phyloP scores from a whole-genome alignment of 2,888 invertebrate genomes.

The Caenorhabditis sulstoni region DNA sequence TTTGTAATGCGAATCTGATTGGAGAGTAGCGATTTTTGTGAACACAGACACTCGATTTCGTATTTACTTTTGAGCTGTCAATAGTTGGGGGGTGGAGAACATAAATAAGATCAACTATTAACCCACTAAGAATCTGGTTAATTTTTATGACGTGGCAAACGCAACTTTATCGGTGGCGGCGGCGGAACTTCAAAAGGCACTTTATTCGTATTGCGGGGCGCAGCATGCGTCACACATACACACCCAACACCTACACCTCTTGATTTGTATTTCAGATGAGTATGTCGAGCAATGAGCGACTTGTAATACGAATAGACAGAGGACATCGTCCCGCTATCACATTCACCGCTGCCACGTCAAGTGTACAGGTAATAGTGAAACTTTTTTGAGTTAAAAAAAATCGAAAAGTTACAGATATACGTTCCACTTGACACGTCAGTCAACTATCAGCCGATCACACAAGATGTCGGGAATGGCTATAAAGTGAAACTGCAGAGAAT shows the following conservation, averaged over 20 bases:
- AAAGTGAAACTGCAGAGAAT: conserved; percentile 60
- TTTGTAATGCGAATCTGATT: not conserved
- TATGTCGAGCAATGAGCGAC: conserved; percentile 54
- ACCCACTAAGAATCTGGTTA: not conserved
- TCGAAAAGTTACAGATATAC: conserved; percentile 48
- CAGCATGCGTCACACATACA: too few relatives aligned
- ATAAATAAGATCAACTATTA: conserved; percentile 4
- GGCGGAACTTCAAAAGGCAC: not conserved
- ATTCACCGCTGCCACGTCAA: conserved; percentile 38
- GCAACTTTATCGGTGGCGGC: not conserved
- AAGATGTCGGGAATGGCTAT: conserved; percentile 62
- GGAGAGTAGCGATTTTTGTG: too few relatives aligned
- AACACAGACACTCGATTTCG: not conserved
- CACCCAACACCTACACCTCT: not conserved
- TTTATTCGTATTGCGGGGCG: not conserved
- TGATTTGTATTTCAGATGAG: conserved; percentile 48
- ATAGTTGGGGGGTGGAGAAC: not conserved
- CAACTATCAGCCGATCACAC: conserved; percentile 65
- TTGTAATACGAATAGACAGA: conserved; percentile 65
- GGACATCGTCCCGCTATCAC: conserved; percentile 59
- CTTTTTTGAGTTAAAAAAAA: conserved; percentile 3
- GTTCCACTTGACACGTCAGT: conserved; percentile 64
- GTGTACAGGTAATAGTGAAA: conserved; percentile 51
- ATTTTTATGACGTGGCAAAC: not conserved
- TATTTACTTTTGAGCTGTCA: not conserved